phyloP scores from a whole-genome alignment of 2,113 vertebrate species.

The Sphaerodactylus townsendi region DNA sequence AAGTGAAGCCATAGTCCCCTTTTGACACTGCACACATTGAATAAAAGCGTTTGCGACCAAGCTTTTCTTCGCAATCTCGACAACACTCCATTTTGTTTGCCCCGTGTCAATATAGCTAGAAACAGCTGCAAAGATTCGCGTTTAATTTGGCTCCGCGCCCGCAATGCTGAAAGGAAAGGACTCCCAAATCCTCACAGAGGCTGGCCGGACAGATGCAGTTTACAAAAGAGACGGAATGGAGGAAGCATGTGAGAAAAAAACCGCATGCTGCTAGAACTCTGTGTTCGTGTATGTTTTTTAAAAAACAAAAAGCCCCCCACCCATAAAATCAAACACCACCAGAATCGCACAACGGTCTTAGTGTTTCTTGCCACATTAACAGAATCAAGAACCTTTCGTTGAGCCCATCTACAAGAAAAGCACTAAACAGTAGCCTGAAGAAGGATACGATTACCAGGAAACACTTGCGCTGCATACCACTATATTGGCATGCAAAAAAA shows the following conservation, averaged over 20 bases:
- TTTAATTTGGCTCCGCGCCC: not conserved
- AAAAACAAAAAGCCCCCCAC: not conserved
- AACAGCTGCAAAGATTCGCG: not conserved
- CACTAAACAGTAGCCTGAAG: not conserved
- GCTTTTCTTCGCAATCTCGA: no score
- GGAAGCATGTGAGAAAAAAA: slow-evolving; percentile 48
- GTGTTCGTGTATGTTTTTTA: not conserved
- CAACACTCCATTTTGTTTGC: not conserved
- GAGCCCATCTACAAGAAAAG: not conserved
- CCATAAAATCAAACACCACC: slow-evolving; percentile 11
- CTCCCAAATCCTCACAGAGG: slow-evolving; percentile 32
- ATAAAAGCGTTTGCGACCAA: not conserved
- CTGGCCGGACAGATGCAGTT: slow-evolving; percentile 28
- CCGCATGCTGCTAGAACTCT: slow-evolving; percentile 36
- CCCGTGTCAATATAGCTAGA: not conserved
- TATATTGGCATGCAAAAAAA: not conserved
- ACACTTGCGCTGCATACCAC: not conserved
- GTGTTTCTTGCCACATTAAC: not conserved
- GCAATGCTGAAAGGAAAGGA: not conserved
- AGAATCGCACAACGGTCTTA: slow-evolving; percentile 17
- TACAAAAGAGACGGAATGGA: slow-evolving; percentile 47
- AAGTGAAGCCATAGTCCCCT: not conserved
- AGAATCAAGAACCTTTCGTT: not conserved
- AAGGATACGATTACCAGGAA: not conserved
- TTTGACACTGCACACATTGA: not conserved